These are phyloP conservation scores for Balaenoptera acutorostrata DNA, from an alignment of 2,113 vertebrate genomes.

Conservation along the genomic window DNA sequence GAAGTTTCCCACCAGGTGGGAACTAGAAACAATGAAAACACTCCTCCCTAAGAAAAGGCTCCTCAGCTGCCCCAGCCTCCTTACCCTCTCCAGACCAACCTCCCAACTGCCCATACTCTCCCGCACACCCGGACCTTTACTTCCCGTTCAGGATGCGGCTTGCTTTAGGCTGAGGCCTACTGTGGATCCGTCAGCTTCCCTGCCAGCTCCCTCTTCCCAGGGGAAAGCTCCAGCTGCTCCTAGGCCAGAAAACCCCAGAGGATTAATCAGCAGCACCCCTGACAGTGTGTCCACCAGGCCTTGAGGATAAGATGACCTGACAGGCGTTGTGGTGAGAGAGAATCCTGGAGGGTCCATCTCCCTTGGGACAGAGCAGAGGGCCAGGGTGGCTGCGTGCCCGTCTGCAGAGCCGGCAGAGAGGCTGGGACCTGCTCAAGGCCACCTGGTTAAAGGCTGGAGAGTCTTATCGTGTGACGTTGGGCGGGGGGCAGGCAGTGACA, in stretches of 20 bases:
- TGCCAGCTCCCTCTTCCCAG: not conserved
- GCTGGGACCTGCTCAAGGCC: not conserved
- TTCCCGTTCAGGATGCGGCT: rapidly evolving
- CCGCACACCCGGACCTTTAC: rapidly evolving
- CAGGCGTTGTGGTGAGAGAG: not conserved
- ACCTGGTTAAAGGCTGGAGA: not conserved
- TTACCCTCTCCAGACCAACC: not conserved
- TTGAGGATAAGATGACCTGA: not conserved
- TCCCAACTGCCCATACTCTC: not conserved
- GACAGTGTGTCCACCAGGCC: not conserved
- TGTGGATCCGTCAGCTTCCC: not conserved
- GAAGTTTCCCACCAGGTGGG: not conserved
- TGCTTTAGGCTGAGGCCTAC: not conserved
- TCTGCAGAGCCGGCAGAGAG: not conserved
- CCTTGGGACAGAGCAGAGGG: not conserved
- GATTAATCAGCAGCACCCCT: not conserved
- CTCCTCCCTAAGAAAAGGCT: not conserved
- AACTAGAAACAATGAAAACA: not conserved
- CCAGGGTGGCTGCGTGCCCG: not conserved
- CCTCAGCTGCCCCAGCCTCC: not conserved
- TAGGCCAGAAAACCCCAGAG: not conserved
- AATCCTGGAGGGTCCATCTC: not conserved
- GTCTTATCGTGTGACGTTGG: not conserved
- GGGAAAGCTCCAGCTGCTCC: not conserved
- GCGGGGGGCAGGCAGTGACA: not conserved